These are phyloP conservation scores for Lydus trimaculatus DNA, from an alignment of 2,888 invertebrate genomes.

Conservation along the genomic window DNA sequence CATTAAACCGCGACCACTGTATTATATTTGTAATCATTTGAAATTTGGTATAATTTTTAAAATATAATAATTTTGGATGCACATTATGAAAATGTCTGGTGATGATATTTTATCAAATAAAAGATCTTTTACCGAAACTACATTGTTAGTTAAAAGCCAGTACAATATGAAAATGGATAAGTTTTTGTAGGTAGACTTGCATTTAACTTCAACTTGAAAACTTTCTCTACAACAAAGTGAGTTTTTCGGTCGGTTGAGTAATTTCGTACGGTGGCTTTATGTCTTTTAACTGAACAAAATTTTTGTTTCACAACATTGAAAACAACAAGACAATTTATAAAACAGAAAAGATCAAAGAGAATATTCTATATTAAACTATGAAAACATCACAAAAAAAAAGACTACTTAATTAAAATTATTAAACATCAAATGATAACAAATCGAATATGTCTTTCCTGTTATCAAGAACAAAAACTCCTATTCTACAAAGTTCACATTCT, in stretches of 20 bases:
- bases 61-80: no score
- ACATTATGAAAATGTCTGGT: neutral
- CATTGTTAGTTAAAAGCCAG: neutral
- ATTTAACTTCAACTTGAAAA: slow-evolving; percentile 30
- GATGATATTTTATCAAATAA: slow-evolving; percentile 3
- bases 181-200: slow-evolving; percentile 32
- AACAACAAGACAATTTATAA: slow-evolving; percentile 25
- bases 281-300: slow-evolving; percentile 29
- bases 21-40: no score
- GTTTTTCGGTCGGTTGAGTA: slow-evolving; percentile 34
- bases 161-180: slow-evolving; percentile 28
- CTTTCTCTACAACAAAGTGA: slow-evolving; percentile 30
- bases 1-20: no score
- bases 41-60: no score
- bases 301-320: slow-evolving; percentile 25
- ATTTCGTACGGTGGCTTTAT: slow-evolving; percentile 30
- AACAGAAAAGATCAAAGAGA: neutral
- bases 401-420: slow-evolving; percentile 20
- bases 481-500: neutral
- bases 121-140: neutral
- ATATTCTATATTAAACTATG: neutral
- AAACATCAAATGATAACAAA: slow-evolving; percentile 19
- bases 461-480: neutral
- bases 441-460: slow-evolving; percentile 5
- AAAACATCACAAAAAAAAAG: slow-evolving; percentile 10